Percentiles rank a stretch among this genome's conserved stretches.
Evolutionary conservation across 2,113 vertebrate species (phyloP).

Genomic region (Corydoras maculifer): DNA sequence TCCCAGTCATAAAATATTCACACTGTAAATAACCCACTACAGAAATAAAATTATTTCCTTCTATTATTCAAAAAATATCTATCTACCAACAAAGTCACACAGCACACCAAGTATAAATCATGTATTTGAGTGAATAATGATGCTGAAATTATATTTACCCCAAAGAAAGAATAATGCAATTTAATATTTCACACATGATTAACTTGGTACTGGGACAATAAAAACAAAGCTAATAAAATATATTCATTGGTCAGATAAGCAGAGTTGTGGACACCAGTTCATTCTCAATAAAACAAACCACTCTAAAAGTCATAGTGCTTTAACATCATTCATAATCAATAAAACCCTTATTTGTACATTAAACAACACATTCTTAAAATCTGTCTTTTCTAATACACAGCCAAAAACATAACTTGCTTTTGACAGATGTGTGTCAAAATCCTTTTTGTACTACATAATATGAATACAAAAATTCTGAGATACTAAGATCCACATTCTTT

Average conservation of each 20-base stretch:
- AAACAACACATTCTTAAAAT: too few species aligned
- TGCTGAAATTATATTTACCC: neutral
- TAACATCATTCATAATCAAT: too few species aligned
- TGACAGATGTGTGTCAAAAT: too few species aligned
- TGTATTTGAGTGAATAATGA: slow-evolving; percentile 11
- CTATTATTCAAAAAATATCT: slow-evolving; percentile 63
- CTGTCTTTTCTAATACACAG: too few species aligned
- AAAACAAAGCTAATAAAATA: neutral
- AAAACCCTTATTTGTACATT: too few species aligned
- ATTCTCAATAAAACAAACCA: slow-evolving; percentile 2
- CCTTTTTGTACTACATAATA: too few species aligned
- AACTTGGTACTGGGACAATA: neutral
- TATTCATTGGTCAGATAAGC: neutral
- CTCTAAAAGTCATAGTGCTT: neutral
- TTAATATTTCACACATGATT: too few species aligned
- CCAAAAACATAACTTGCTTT: too few species aligned
- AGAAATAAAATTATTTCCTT: slow-evolving; percentile 66
- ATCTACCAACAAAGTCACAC: slow-evolving; percentile 35
- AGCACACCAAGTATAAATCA: slow-evolving; percentile 36
- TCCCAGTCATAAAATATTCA: slow-evolving; percentile 33
- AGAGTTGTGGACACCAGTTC: neutral
- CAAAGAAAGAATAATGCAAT: too few species aligned
- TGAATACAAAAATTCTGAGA: too few species aligned
- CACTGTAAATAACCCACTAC: slow-evolving; percentile 50
- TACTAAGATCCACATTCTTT: too few species aligned